A percentile compares a stretch with the other conserved stretches of the same genome.
These are phyloP conservation scores for Puffinus mauretanicus DNA, from an alignment of 2,113 vertebrate genomes.

Conservation along the genomic window DNA sequence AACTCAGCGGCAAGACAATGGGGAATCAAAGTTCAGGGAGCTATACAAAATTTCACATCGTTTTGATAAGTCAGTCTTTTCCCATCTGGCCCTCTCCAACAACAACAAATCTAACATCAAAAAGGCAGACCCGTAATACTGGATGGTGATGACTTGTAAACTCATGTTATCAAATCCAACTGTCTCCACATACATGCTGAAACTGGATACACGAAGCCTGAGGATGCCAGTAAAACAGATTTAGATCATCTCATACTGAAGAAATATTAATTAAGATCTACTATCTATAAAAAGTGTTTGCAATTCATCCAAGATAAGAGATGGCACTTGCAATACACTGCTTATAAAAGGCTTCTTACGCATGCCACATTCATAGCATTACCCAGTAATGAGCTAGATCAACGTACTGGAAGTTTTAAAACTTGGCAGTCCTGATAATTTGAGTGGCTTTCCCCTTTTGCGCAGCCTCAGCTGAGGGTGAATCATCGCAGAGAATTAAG, in stretches of 20 bases:
- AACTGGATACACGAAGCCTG: slow-evolving; percentile 29
- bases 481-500: slow-evolving; percentile 3
- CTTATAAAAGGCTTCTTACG: background rate
- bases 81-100: slow-evolving; percentile 10
- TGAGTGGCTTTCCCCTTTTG: background rate
- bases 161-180: background rate
- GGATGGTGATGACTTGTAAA: background rate
- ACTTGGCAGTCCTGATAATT: background rate
- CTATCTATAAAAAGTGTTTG: slow-evolving; percentile 41
- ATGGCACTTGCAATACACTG: background rate
- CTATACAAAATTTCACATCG: background rate
- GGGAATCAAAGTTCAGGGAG: background rate
- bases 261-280: slow-evolving; percentile 39
- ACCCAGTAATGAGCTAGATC: background rate
- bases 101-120: slow-evolving; percentile 32
- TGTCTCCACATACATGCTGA: background rate
- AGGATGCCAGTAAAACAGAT: slow-evolving; percentile 42
- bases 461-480: background rate
- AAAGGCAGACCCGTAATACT: background rate
- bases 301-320: background rate
- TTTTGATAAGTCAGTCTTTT: background rate
- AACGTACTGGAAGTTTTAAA: background rate
- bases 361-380: background rate
- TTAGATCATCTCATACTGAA: slow-evolving; percentile 26
- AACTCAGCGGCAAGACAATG: background rate